Percentiles rank a stretch among this genome's conserved stretches.
phyloP scores from a whole-genome alignment of 2,113 vertebrate genomes.

The Ornithorhynchus anatinus region DNA sequence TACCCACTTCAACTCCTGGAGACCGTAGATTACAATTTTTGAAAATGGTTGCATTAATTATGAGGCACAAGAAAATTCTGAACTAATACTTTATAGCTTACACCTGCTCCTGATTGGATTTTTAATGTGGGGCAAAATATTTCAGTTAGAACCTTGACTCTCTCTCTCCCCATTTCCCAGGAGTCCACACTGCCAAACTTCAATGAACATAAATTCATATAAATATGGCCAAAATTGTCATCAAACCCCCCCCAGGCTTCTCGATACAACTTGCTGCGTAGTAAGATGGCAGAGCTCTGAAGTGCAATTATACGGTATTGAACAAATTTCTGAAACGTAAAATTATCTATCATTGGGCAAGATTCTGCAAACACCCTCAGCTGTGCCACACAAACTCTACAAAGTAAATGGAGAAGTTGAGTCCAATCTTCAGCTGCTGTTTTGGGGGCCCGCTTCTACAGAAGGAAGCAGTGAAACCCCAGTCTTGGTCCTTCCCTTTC shows the following conservation, averaged over 20 bases:
- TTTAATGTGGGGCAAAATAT: no score
- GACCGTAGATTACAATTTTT: no score
- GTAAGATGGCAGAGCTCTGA: constrained; percentile 4
- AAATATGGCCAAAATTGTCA: constrained; percentile 8
- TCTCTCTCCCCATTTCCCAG: neutral
- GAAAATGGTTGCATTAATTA: no score
- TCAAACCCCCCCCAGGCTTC: neutral
- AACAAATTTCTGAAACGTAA: constrained; percentile 25
- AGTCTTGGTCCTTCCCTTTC: no score
- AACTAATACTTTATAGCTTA: no score
- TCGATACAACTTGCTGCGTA: neutral
- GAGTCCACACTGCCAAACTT: neutral
- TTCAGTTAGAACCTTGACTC: neutral
- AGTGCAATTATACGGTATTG: neutral
- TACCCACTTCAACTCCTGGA: no score
- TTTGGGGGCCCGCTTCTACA: neutral
- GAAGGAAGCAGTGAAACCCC: no score
- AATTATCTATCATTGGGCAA: constrained; percentile 23
- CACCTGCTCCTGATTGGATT: no score
- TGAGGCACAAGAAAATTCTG: no score
- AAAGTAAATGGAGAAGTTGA: constrained; percentile 15
- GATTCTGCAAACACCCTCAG: constrained; percentile 31
- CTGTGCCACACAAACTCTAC: constrained; percentile 22
- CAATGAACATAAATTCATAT: neutral
- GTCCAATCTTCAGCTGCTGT: constrained; percentile 9